Conservation (phyloP, 64 coral and sea anemone species). For the Acropora tenuis region DNA sequence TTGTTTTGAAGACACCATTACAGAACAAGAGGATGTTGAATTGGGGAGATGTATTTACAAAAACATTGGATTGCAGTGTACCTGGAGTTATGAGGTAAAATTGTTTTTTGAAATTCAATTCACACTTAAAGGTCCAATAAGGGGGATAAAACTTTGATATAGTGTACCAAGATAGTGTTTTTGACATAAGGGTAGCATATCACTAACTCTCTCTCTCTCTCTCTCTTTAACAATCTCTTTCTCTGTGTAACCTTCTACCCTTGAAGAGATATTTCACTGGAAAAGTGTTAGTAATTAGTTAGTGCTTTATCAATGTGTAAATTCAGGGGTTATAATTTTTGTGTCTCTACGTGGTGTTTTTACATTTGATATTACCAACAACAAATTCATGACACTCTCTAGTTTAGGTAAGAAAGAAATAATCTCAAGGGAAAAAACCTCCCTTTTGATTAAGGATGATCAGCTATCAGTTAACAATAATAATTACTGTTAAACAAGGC, state of each 20-base stretch:
- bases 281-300: too few species aligned
- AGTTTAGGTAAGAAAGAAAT: too few species aligned
- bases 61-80: conserved; percentile 71
- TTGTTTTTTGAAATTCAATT: not conserved
- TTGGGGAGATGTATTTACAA: conserved; percentile 74
- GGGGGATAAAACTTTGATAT: too few species aligned
- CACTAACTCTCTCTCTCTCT: too few species aligned
- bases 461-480: not conserved
- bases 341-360: not conserved
- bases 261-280: too few species aligned
- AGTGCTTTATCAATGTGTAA: not conserved
- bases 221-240: too few species aligned
- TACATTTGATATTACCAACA: not conserved
- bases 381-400: too few species aligned
- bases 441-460: not conserved
- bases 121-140: not conserved
- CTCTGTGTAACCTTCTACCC: too few species aligned
- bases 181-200: too few species aligned
- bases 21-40: conserved; percentile 74
- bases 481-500: too few species aligned
- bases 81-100: conserved; percentile 81
- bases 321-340: not conserved
- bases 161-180: too few species aligned
- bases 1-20: conserved; percentile 63
- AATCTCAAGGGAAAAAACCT: not conserved